Conservation (phyloP, 2,113 vertebrate species). For the Alaudala cheleensis region DNA sequence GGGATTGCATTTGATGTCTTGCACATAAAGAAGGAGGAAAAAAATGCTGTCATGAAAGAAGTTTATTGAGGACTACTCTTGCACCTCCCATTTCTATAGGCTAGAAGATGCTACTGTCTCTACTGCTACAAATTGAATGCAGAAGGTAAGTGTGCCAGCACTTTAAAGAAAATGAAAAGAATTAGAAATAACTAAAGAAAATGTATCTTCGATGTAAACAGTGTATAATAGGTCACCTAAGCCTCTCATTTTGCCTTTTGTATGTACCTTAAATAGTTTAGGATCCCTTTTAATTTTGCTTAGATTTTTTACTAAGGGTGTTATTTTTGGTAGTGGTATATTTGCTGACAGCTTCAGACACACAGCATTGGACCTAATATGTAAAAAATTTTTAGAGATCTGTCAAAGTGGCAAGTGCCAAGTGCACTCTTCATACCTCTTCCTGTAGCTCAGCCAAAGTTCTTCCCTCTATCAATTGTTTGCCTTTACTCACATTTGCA, state of each 20-base stretch:
- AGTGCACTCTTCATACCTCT: neutral
- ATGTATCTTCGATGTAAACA: neutral
- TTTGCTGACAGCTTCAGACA: neutral
- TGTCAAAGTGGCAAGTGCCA: neutral
- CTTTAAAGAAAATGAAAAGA: neutral
- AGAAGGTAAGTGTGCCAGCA: neutral
- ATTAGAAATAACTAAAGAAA: neutral
- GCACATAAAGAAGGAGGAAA: neutral
- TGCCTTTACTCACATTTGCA: neutral
- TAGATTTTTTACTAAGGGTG: neutral
- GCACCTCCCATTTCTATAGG: neutral
- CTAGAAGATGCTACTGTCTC: neutral
- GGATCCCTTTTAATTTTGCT: neutral
- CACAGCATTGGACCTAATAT: neutral
- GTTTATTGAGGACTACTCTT: neutral
- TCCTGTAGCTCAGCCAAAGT: neutral
- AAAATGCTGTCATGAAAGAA: neutral
- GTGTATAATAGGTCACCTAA: neutral
- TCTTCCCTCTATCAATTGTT: neutral
- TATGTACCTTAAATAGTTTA: neutral
- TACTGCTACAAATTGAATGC: neutral
- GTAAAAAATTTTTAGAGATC: neutral
- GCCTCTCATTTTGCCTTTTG: neutral
- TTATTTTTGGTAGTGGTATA: neutral
- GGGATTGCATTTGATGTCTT: neutral